These are phyloP conservation scores for Adrianichthys oophorus DNA, from an alignment of 2,797 vertebrate genomes.

Conservation along the genomic window DNA sequence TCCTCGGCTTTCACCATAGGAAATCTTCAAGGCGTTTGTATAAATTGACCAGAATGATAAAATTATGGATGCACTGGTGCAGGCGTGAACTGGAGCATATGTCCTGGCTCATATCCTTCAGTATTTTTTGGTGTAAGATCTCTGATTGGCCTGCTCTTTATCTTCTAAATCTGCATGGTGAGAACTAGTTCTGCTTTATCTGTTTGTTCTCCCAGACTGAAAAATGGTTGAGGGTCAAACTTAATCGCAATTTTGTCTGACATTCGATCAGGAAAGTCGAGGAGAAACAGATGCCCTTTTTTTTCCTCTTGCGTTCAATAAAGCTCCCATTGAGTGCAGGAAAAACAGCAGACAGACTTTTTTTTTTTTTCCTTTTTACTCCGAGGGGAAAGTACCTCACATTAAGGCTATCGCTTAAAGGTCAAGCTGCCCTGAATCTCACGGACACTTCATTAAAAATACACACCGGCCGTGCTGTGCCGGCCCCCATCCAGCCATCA, in stretches of 20 bases:
- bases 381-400: slow-evolving; percentile 66
- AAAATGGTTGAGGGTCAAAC: slow-evolving; percentile 34
- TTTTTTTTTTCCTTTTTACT: slow-evolving; percentile 58
- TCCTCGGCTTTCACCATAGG: slow-evolving; percentile 17
- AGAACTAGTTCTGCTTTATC: slow-evolving; percentile 26
- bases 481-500: slow-evolving; percentile 40
- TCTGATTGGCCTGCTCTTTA: slow-evolving; percentile 17
- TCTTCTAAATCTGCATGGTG: slow-evolving; percentile 38
- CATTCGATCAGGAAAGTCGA: slow-evolving; percentile 54
- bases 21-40: slow-evolving; percentile 24
- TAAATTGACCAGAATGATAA: slow-evolving; percentile 38
- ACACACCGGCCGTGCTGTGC: slow-evolving; percentile 31
- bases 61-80: slow-evolving; percentile 27
- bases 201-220: slow-evolving; percentile 32
- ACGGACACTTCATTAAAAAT: slow-evolving; percentile 60
- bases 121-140: slow-evolving; percentile 24
- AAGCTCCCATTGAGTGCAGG: slow-evolving; percentile 51
- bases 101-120: slow-evolving; percentile 39
- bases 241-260: slow-evolving; percentile 46
- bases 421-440: slow-evolving; percentile 63
- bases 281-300: slow-evolving; percentile 30
- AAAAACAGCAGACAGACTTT: slow-evolving; percentile 48
- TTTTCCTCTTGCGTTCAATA: slow-evolving; percentile 46
- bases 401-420: slow-evolving; percentile 68
- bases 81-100: slow-evolving; percentile 19